These are phyloP conservation scores for Corythornis vintsioides DNA, from an alignment of 2,113 vertebrate species.

Conservation along the genomic window DNA sequence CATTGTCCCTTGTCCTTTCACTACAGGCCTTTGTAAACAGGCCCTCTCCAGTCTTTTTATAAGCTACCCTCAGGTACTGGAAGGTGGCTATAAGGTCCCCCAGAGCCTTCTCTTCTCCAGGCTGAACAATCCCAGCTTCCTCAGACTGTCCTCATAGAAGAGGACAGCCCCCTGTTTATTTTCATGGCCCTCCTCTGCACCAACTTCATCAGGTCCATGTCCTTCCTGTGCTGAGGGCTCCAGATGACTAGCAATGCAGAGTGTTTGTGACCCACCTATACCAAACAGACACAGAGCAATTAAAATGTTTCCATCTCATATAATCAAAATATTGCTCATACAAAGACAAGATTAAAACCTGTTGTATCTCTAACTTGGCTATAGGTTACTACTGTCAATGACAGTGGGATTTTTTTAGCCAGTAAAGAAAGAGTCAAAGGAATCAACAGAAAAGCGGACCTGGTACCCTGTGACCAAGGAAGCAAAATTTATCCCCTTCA, in stretches of 20 bases:
- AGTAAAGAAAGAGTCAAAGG: constrained; percentile 2
- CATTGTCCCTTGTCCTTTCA: too few species aligned
- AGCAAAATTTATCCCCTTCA: neutral
- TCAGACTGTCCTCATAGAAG: too few species aligned
- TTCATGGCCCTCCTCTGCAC: too few species aligned
- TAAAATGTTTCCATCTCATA: neutral
- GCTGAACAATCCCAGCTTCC: too few species aligned
- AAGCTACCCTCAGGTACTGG: too few species aligned
- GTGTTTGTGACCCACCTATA: neutral
- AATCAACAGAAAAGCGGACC: neutral
- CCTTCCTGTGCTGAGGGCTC: too few species aligned
- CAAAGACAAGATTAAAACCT: neutral
- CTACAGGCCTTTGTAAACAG: too few species aligned
- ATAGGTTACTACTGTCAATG: neutral
- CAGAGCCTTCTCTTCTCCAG: too few species aligned
- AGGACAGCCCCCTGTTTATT: too few species aligned
- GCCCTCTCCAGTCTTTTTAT: too few species aligned
- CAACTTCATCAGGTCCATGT: too few species aligned
- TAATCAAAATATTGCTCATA: neutral
- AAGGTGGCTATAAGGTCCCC: too few species aligned
- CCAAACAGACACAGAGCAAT: neutral
- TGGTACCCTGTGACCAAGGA: neutral
- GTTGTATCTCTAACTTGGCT: neutral
- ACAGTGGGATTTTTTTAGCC: neutral
- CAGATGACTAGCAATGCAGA: neutral